phyloP scores from a whole-genome alignment of 2,797 vertebrate species.

The Agapornis canus region DNA sequence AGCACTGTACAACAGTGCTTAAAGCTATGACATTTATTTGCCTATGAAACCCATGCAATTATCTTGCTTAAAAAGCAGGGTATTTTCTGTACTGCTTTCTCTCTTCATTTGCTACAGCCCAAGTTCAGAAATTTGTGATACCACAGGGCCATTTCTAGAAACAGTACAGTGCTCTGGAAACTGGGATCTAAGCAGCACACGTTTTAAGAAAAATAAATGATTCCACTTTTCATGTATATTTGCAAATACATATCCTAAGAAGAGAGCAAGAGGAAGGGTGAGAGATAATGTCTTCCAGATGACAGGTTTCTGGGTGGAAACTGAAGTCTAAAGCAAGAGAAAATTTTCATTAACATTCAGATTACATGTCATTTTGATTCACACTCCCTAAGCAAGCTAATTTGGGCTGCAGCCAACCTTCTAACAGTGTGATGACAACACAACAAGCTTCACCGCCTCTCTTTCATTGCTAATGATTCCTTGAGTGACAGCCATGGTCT shows the following conservation, averaged over 20 bases:
- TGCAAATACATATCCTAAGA: not conserved
- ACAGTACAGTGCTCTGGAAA: not conserved
- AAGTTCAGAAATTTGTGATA: not conserved
- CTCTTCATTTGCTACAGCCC: not conserved
- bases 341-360: slow-evolving; percentile 81
- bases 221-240: slow-evolving; percentile 16
- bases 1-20: not conserved
- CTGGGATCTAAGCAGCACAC: not conserved
- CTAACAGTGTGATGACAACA: slow-evolving; percentile 75
- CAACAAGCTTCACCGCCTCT: slow-evolving; percentile 68
- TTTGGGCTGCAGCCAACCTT: slow-evolving; percentile 80
- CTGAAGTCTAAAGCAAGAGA: slow-evolving; percentile 63
- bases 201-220: not conserved
- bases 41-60: not conserved
- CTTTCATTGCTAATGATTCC: slow-evolving; percentile 78
- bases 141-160: not conserved
- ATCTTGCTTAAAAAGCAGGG: not conserved
- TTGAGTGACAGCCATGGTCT: slow-evolving; percentile 81
- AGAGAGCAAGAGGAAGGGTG: not conserved
- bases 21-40: not conserved
- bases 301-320: slow-evolving; percentile 72
- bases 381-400: slow-evolving; percentile 80
- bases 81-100: not conserved
- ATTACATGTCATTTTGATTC: slow-evolving; percentile 83
- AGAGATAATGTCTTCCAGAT: slow-evolving; percentile 69